phyloP scores from a whole-genome alignment of 2,797 vertebrate species.

The Oryzias dopingdopingensis region DNA sequence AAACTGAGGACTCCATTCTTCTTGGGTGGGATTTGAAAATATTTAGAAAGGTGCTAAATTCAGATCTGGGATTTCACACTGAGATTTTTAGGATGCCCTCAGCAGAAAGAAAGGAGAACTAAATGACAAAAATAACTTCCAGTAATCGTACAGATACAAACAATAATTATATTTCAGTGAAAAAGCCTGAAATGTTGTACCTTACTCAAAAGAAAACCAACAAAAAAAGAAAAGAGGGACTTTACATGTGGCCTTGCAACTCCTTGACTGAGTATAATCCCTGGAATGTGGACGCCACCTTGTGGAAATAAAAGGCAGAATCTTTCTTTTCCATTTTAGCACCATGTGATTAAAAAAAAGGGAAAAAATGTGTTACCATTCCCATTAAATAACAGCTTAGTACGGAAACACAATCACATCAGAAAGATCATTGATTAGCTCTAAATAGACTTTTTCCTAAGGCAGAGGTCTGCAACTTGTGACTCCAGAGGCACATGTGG shows the following conservation, averaged over 20 bases:
- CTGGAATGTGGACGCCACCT: constrained; percentile 31
- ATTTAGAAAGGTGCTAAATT: constrained; percentile 16
- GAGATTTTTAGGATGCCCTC: constrained; percentile 1
- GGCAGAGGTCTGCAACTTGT: too few relatives aligned
- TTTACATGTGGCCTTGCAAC: neutral
- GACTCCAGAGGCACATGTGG: too few relatives aligned
- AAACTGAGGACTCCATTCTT: constrained; percentile 25
- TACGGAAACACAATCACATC: neutral
- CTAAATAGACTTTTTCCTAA: too few relatives aligned
- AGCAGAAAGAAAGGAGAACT: neutral
- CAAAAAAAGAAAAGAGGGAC: neutral
- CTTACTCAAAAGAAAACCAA: neutral
- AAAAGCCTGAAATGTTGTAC: neutral
- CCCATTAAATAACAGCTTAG: too few relatives aligned
- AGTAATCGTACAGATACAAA: too few relatives aligned
- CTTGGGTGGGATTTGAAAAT: neutral
- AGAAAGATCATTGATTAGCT: too few relatives aligned
- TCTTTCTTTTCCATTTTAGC: too few relatives aligned
- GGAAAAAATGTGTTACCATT: too few relatives aligned
- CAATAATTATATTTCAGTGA: too few relatives aligned
- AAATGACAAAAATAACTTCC: too few relatives aligned
- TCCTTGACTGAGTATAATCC: neutral
- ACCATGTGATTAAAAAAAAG: too few relatives aligned
- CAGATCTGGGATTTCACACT: constrained; percentile 28
- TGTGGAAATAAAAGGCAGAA: constrained; percentile 3